A percentile compares a stretch with the other conserved stretches of the same genome.
phyloP scores from a whole-genome alignment of 2,797 vertebrate genomes.

The Platyrinchus mystaceus region DNA sequence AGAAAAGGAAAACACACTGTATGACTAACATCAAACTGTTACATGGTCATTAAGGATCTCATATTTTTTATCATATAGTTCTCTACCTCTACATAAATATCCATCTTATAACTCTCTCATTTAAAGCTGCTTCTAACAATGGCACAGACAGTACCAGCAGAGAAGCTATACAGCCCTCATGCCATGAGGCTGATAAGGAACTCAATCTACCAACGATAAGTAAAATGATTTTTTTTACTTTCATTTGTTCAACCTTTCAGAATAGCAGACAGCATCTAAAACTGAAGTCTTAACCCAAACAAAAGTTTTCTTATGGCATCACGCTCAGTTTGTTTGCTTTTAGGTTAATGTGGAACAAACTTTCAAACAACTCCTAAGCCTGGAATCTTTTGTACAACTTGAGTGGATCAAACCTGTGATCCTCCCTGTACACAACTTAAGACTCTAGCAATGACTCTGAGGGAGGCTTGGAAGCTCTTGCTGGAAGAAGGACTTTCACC shows the following conservation, averaged over 20 bases:
- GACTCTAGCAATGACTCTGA: not conserved
- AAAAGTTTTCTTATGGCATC: not conserved
- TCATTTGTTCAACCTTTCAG: not conserved
- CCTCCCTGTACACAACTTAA: not conserved
- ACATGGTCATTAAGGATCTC: not conserved
- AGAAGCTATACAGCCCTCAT: not conserved
- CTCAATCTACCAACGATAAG: not conserved
- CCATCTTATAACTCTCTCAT: not conserved
- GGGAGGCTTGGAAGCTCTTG: not conserved
- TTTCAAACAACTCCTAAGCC: not conserved
- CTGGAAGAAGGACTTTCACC: not conserved
- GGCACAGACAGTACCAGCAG: not conserved
- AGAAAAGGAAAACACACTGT: not conserved
- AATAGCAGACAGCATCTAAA: not conserved
- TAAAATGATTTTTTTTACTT: not conserved
- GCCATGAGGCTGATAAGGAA: not conserved
- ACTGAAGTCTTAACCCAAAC: not conserved
- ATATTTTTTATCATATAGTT: not conserved
- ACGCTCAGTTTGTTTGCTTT: accelerated
- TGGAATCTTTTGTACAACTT: not conserved
- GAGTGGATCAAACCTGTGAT: not conserved
- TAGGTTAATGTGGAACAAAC: not conserved
- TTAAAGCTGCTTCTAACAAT: not conserved
- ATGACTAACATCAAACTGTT: not conserved
- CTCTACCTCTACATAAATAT: not conserved